Percentiles rank a stretch among this genome's conserved stretches.
Conservation (phyloP, 2,888 invertebrate species). For the Thymelicus acteon region DNA sequence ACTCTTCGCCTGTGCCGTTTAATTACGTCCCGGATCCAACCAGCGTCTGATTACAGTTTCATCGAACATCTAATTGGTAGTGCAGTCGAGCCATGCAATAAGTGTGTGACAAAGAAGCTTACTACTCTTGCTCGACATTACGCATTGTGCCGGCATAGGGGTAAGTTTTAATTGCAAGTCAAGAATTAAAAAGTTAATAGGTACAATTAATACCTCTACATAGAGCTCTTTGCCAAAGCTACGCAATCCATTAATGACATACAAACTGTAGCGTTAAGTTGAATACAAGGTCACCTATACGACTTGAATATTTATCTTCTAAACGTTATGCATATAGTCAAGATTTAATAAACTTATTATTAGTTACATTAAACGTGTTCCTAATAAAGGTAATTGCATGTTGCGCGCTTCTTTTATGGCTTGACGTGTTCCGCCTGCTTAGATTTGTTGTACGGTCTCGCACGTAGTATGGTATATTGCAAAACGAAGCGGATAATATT, state of each 20-base stretch:
- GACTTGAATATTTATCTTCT: neutral
- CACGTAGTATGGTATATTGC: constrained; percentile 24
- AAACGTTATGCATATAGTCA: neutral
- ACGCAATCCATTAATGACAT: too few species aligned
- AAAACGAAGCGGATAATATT: constrained; percentile 27
- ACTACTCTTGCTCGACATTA: constrained; percentile 48
- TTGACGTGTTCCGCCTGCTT: constrained; percentile 23
- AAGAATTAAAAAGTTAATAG: neutral
- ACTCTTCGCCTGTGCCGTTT: constrained; percentile 83
- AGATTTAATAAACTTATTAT: constrained; percentile 26
- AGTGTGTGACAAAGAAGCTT: constrained; percentile 77
- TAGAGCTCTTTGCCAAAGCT: too few species aligned
- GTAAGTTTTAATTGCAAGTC: constrained; percentile 31
- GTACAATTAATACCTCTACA: too few species aligned
- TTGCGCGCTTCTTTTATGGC: constrained; percentile 29
- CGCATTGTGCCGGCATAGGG: constrained; percentile 29
- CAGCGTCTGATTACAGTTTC: constrained; percentile 84
- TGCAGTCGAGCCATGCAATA: constrained; percentile 71
- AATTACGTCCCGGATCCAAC: constrained; percentile 82
- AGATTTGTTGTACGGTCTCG: constrained; percentile 14
- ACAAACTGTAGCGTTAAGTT: too few species aligned
- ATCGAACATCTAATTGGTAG: constrained; percentile 85
- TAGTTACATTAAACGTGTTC: constrained; percentile 22
- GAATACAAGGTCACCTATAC: neutral
- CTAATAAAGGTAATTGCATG: constrained; percentile 32